Evolutionary conservation across 2,888 invertebrate species (phyloP), one percentile per base, ranked within the genome.

Genomic region (Cybosia mesomella): DNA sequence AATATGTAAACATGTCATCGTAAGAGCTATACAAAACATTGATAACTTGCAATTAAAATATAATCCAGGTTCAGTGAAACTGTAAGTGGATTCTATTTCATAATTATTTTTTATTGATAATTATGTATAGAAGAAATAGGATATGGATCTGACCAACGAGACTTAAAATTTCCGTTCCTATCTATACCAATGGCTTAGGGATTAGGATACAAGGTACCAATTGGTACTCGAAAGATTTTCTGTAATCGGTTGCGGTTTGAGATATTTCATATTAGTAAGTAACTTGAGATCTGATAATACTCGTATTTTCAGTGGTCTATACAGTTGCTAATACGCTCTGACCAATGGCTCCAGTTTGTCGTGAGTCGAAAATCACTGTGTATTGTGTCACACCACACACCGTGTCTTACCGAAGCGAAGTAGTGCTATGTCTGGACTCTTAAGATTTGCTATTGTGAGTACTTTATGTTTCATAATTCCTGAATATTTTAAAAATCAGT

Each of bases 361-460:
- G 34, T 28, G 61, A 59, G 28, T 54, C 28, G 36, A 24, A 21
- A 70, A 60, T 58, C 13, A 58, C 24, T 66, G 75, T 70, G 68
- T 63, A 57, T 54, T 72, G 74, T 79, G 76, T 32, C 53, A 36
- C 18, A 49, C n/a, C 18, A 49, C 1, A 43, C 36, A 65, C 67
- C 70, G 58, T 72, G 70, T 67, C 64, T 67, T 72, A 66, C 61
- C 66, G 77, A 72, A 71, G 86, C 71, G 77, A 72, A 71, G 86
- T 70, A 66, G 62, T 66, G 76, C 71, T 71, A 87, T 89, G 87
- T 83, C 83, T 76, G 85, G 84, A 79, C 83, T 76, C 81, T 85
- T 77, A 81, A 84, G 75, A 73, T 83, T 77, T 76, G 85, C 53
- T 24, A 64, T 73, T 55, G 79, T 89, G 82, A 89, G 89, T 89